These are phyloP conservation scores for Phytoseiulus persimilis DNA, from an alignment of 2,888 invertebrate species.

Conservation along the genomic window DNA sequence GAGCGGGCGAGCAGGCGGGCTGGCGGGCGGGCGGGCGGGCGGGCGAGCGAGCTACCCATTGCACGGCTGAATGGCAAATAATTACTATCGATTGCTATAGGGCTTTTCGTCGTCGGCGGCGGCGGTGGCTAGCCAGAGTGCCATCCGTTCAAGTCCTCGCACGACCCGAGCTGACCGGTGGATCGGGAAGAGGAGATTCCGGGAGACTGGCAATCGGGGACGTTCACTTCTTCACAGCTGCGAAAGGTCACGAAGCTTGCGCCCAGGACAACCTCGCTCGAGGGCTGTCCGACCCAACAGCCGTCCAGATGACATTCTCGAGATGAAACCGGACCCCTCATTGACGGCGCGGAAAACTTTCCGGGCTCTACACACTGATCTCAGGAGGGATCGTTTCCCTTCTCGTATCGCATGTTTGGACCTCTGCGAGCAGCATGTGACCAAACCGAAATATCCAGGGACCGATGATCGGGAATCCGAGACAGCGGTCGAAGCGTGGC, in stretches of 20 bases:
- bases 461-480: no score
- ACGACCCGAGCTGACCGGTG: neutral
- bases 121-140: neutral
- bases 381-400: no score
- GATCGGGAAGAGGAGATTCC: neutral
- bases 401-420: no score
- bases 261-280: neutral
- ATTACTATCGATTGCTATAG: constrained; percentile 36
- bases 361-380: no score
- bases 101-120: neutral
- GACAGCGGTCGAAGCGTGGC: no score
- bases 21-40: no score
- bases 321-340: neutral
- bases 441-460: no score
- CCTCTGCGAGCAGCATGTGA: no score
- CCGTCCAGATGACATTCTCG: neutral
- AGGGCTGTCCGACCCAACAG: neutral
- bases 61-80: constrained; percentile 38
- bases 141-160: neutral
- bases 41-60: neutral
- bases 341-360: no score
- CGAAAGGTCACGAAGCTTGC: neutral
- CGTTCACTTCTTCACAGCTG: neutral
- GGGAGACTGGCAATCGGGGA: neutral
- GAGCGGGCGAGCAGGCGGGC: neutral